phyloP scores from a whole-genome alignment of 2,113 vertebrate species.

The Dipodomys ordii region DNA sequence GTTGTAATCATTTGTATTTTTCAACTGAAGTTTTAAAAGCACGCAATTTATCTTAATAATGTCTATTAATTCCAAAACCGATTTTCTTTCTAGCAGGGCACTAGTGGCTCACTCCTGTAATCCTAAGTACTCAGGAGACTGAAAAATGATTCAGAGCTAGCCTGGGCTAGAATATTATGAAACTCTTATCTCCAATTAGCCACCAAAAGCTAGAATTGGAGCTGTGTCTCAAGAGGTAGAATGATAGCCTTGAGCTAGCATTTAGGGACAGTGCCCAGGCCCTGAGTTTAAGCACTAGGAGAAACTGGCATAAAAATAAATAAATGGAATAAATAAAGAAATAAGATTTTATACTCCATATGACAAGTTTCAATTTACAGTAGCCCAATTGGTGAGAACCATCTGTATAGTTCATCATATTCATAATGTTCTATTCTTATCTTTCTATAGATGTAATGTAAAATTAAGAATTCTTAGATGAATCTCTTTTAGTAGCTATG shows the following conservation, averaged over 20 bases:
- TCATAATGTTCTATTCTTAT: not conserved
- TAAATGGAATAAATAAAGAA: too few relatives aligned
- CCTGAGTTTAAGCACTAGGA: too few relatives aligned
- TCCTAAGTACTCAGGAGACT: too few relatives aligned
- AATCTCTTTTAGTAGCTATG: not conserved
- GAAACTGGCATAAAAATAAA: too few relatives aligned
- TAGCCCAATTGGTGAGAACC: not conserved
- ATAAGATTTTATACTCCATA: not conserved
- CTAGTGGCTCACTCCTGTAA: too few relatives aligned
- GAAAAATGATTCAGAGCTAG: too few relatives aligned
- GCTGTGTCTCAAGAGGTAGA: too few relatives aligned
- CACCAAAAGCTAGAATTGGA: too few relatives aligned
- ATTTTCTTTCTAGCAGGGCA: not conserved
- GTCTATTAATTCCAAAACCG: not conserved
- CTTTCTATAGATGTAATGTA: not conserved
- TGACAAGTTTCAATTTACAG: not conserved
- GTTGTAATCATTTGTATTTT: slow-evolving; percentile 18
- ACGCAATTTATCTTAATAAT: not conserved
- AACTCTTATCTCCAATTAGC: too few relatives aligned
- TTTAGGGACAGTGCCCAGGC: too few relatives aligned
- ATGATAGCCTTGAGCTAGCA: too few relatives aligned
- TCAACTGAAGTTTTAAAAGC: not conserved
- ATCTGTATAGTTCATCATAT: not conserved
- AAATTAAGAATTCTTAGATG: slow-evolving; percentile 7
- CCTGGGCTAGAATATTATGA: too few relatives aligned